Percentiles rank a stretch among this genome's conserved stretches.
Evolutionary conservation across 1,140 invertebrate species (phyloP).

Genomic region (Reticulitermes speratus): DNA sequence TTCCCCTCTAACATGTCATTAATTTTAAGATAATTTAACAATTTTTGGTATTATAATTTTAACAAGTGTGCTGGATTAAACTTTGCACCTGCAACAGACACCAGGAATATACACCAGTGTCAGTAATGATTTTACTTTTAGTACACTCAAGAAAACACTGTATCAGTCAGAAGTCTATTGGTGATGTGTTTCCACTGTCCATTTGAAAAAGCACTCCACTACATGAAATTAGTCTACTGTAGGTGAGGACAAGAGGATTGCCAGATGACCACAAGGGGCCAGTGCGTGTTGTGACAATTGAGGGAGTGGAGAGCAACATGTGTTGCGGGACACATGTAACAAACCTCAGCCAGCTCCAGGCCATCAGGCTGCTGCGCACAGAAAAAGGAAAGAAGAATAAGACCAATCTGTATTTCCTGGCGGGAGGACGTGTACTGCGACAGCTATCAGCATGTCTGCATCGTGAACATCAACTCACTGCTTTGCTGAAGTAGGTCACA

Average conservation of each 20-base stretch:
- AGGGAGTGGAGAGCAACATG: conserved; percentile 72
- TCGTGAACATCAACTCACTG: conserved; percentile 65
- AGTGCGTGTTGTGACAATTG: conserved; percentile 71
- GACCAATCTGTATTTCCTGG: conserved; percentile 67
- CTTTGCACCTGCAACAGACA: too few species aligned
- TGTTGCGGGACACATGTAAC: conserved; percentile 85
- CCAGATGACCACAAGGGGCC: conserved; percentile 73
- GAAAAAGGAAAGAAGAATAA: conserved; percentile 76
- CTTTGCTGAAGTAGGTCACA: conserved; percentile 61
- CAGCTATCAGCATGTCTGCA: conserved; percentile 59
- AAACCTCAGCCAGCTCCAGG: conserved; percentile 73
- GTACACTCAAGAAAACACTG: too few species aligned
- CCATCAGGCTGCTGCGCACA: conserved; percentile 64
- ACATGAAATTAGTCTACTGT: neutral
- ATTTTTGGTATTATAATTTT: too few species aligned
- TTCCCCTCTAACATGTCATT: too few species aligned
- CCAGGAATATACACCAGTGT: too few species aligned
- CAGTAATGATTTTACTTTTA: too few species aligned
- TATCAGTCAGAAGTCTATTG: too few species aligned
- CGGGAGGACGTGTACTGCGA: conserved; percentile 64
- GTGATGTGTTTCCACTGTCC: too few species aligned
- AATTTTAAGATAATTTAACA: too few species aligned
- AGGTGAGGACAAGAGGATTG: conserved; percentile 64
- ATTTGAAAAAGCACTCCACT: too few species aligned
- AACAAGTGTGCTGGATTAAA: too few species aligned